phyloP scores from a whole-genome alignment of 2,888 invertebrate genomes.

The Dryobotodes eremita region DNA sequence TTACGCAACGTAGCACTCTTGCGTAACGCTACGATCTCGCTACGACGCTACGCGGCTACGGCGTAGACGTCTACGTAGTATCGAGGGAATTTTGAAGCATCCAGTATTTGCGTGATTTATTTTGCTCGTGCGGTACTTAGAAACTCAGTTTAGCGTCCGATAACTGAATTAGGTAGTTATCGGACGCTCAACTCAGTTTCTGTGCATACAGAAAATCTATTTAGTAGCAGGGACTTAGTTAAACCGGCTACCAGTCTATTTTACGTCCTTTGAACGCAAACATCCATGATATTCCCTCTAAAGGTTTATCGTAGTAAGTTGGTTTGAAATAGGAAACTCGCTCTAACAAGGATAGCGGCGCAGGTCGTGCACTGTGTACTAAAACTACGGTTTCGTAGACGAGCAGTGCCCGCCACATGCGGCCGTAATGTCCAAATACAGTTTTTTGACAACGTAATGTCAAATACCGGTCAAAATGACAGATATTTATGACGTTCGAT shows the following conservation, averaged over 20 bases:
- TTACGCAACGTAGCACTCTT: slow-evolving; percentile 69
- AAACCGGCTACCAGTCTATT: not conserved
- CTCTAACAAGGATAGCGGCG: not conserved
- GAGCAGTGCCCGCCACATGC: too few species aligned
- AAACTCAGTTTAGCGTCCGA: not conserved
- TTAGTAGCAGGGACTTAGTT: not conserved
- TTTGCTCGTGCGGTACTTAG: not conserved
- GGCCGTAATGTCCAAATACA: too few species aligned
- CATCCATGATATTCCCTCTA: not conserved
- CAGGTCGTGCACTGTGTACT: not conserved
- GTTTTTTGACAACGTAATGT: too few species aligned
- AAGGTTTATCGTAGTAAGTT: not conserved
- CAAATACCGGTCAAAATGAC: too few species aligned
- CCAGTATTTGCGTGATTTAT: slow-evolving; percentile 1
- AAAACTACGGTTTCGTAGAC: too few species aligned
- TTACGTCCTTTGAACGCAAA: not conserved
- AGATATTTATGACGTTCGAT: too few species aligned
- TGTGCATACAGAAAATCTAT: not conserved
- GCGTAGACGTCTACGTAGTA: slow-evolving; percentile 42
- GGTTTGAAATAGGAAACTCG: not conserved
- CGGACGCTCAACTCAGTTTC: not conserved
- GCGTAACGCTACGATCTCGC: slow-evolving; percentile 65
- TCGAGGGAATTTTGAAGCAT: slow-evolving; percentile 28
- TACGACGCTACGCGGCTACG: slow-evolving; percentile 56
- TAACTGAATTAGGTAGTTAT: not conserved